Percentiles rank a stretch among this genome's conserved stretches.
Conservation (phyloP, 2,888 invertebrate genomes). For the Vanessa cardui region DNA sequence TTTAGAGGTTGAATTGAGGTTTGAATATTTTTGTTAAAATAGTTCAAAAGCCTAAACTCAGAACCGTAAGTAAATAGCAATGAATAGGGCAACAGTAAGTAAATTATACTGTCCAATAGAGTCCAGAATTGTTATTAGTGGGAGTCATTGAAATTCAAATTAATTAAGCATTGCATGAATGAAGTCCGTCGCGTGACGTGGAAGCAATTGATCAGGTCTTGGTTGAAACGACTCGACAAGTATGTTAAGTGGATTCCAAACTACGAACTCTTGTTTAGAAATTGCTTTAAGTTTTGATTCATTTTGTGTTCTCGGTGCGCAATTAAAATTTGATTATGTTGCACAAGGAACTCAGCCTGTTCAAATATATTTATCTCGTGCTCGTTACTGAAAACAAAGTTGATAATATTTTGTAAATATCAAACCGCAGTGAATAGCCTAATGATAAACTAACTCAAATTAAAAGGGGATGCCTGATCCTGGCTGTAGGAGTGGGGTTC, state of each 20-base stretch:
- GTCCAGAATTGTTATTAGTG: neutral
- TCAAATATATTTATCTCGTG: no score
- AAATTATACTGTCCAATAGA: neutral
- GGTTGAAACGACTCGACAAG: conserved; percentile 13
- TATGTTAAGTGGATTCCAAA: conserved; percentile 18
- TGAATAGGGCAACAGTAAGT: neutral
- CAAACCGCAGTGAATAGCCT: no score
- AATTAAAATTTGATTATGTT: neutral
- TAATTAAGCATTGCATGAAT: conserved; percentile 24
- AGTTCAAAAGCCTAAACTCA: no score
- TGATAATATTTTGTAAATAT: no score
- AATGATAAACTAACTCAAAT: no score
- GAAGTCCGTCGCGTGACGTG: conserved; percentile 27
- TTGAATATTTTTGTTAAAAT: neutral
- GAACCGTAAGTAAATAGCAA: neutral
- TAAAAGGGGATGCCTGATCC: no score
- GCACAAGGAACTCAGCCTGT: neutral
- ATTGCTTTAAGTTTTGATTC: neutral
- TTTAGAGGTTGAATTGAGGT: neutral
- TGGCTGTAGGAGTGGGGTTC: no score
- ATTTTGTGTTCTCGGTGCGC: neutral
- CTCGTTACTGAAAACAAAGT: no score
- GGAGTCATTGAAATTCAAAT: conserved; percentile 29
- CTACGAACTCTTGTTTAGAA: conserved; percentile 4
- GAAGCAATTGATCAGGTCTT: conserved; percentile 25